phyloP scores from a whole-genome alignment of 2,797 vertebrate genomes.

The Coilia nasus region DNA sequence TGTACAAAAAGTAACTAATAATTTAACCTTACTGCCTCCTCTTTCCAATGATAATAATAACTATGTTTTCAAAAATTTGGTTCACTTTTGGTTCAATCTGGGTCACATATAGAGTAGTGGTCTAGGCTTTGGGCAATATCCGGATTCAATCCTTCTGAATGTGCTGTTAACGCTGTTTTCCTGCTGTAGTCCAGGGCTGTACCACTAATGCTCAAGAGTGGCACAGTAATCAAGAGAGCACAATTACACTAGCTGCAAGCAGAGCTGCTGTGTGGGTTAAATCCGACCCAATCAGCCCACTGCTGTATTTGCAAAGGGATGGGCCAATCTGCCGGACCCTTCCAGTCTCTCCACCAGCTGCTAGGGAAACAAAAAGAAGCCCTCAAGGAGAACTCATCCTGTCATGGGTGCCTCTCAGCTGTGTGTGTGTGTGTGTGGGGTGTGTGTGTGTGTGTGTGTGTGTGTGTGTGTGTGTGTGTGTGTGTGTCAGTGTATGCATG shows the following conservation, averaged over 20 bases:
- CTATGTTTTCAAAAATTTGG: too few relatives aligned
- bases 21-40: too few relatives aligned
- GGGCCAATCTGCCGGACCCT: not conserved
- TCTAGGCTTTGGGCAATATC: not conserved
- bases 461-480: not conserved
- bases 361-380: not conserved
- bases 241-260: not conserved
- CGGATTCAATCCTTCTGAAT: not conserved
- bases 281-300: not conserved
- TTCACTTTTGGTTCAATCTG: too few relatives aligned
- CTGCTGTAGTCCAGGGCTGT: not conserved
- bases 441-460: too few relatives aligned
- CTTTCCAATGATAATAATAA: too few relatives aligned
- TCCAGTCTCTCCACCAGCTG: not conserved
- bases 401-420: not conserved
- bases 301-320: not conserved
- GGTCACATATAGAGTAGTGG: not conserved
- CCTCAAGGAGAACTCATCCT: not conserved
- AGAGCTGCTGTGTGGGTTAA: not conserved
- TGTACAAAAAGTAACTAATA: too few relatives aligned
- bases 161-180: not conserved
- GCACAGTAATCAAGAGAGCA: not conserved
- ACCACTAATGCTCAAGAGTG: not conserved
- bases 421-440: conserved; percentile 7
- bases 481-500: not conserved